A percentile compares a stretch with the other conserved stretches of the same genome.
Evolutionary conservation across 2,797 vertebrate genomes (phyloP).

Genomic region (Danionella dracula): DNA sequence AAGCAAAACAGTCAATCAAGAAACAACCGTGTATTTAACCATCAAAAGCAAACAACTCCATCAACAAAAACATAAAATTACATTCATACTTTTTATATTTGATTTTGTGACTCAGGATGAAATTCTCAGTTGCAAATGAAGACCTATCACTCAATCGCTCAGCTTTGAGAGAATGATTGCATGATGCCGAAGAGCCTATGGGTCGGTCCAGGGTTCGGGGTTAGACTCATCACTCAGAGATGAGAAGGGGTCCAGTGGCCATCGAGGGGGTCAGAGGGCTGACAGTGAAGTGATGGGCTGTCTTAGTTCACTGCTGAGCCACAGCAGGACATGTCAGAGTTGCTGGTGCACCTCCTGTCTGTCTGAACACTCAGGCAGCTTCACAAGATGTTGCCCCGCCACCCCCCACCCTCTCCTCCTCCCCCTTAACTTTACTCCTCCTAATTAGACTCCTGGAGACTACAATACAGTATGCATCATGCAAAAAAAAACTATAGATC

Average conservation of each 20-base stretch:
- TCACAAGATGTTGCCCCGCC: too few relatives aligned
- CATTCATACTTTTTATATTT: background rate
- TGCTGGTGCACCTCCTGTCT: constrained; percentile 71
- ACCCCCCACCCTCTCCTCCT: too few relatives aligned
- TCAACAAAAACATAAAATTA: background rate
- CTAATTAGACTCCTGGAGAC: background rate
- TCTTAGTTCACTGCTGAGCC: constrained; percentile 77
- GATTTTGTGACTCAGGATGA: background rate
- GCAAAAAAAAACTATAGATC: too few relatives aligned
- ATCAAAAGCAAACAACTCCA: background rate
- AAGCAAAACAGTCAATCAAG: too few relatives aligned
- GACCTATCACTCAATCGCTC: constrained; percentile 6
- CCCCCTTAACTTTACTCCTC: background rate
- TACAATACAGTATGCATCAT: too few relatives aligned
- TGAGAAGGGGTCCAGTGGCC: constrained; percentile 9
- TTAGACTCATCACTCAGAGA: constrained; percentile 40
- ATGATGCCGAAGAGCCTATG: constrained; percentile 28
- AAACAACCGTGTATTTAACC: too few relatives aligned
- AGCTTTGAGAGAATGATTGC: constrained; percentile 12
- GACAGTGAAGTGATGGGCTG: constrained; percentile 86
- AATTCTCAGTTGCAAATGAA: background rate
- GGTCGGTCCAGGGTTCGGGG: constrained; percentile 28
- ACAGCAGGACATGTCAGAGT: constrained; percentile 79
- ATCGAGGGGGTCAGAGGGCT: constrained; percentile 78
- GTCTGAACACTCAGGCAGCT: constrained; percentile 65